Percentiles rank a stretch among this genome's conserved stretches.
These are phyloP conservation scores for Erynnis tages DNA, from an alignment of 2,888 invertebrate genomes.

Conservation along the genomic window DNA sequence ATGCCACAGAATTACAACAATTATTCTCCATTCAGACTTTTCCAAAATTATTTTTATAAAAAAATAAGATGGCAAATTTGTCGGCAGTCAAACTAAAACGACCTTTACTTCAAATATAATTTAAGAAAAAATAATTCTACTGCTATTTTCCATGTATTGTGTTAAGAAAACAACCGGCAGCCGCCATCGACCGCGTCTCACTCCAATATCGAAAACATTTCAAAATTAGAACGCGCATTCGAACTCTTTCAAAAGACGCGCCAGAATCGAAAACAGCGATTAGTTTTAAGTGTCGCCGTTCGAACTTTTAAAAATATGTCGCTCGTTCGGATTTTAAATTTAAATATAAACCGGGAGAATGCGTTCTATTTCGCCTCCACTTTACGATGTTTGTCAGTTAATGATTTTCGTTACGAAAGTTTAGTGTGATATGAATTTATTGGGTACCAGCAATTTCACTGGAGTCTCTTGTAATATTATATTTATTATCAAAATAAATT, in stretches of 20 bases:
- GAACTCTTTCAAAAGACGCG: slow-evolving; percentile 74
- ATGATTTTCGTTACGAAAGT: slow-evolving; percentile 67
- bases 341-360: slow-evolving; percentile 73
- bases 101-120: no score
- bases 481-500: slow-evolving; percentile 23
- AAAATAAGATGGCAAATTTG: no score
- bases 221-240: slow-evolving; percentile 73
- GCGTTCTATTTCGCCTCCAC: slow-evolving; percentile 73
- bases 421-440: slow-evolving; percentile 63
- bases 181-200: slow-evolving; percentile 66
- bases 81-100: no score
- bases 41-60: no score
- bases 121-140: no score
- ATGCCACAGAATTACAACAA: no score
- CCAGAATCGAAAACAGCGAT: slow-evolving; percentile 80
- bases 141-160: not conserved
- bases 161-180: slow-evolving; percentile 48
- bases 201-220: slow-evolving; percentile 76
- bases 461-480: slow-evolving; percentile 22
- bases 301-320: slow-evolving; percentile 81
- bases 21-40: no score
- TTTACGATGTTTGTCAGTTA: slow-evolving; percentile 77
- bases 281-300: slow-evolving; percentile 77
- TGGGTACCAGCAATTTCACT: slow-evolving; percentile 31
- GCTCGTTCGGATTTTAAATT: slow-evolving; percentile 72